A percentile compares a stretch with the other conserved stretches of the same genome.
Evolutionary conservation across 2,113 vertebrate genomes (phyloP).

Genomic region (Solenodon paradoxus): DNA sequence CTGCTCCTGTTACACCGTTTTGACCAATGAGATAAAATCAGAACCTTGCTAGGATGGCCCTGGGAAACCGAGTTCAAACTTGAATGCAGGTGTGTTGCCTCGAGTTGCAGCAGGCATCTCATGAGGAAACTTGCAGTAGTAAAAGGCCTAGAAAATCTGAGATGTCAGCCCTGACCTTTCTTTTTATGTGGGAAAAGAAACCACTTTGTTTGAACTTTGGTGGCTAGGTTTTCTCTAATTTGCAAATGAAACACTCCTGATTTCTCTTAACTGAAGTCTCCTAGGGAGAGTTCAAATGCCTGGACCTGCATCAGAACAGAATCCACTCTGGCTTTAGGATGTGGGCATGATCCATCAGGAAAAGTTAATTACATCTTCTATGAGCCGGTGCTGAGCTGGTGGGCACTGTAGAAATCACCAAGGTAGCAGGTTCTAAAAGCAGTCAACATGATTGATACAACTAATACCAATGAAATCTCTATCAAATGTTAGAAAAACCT

Average conservation of each 20-base stretch:
- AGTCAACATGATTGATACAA: not conserved
- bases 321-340: not conserved
- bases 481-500: not conserved
- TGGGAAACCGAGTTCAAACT: not conserved
- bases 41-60: not conserved
- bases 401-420: not conserved
- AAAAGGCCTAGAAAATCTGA: not conserved
- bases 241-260: not conserved
- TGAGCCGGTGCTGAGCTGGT: not conserved
- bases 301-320: not conserved
- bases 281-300: not conserved
- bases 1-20: not conserved
- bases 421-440: not conserved
- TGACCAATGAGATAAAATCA: not conserved
- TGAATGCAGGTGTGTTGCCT: not conserved
- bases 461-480: not conserved
- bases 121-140: not conserved
- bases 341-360: not conserved
- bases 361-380: not conserved
- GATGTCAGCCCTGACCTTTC: not conserved
- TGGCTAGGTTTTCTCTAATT: not conserved
- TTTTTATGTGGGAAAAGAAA: not conserved
- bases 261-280: no score
- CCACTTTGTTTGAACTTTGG: not conserved
- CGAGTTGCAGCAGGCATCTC: not conserved